Percentiles rank a stretch among this genome's conserved stretches.
Conservation (phyloP, 35 echinoderm and acorn worm species). For the Amphiura filiformis region DNA sequence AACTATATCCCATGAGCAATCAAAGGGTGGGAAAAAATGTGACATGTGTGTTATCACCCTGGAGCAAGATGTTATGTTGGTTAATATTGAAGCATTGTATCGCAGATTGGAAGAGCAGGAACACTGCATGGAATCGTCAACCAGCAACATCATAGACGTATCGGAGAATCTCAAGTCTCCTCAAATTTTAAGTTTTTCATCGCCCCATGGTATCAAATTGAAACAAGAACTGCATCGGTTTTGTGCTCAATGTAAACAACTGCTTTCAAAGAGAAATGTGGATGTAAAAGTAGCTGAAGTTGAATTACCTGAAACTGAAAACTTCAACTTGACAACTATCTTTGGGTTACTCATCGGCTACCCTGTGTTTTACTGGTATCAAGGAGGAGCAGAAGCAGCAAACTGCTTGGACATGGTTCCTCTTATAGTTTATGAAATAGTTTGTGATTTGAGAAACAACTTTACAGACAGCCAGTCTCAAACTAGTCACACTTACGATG, state of each 20-base stretch:
- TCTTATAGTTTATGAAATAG: conserved; percentile 47
- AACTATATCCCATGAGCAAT: no score
- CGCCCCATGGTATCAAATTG: background rate
- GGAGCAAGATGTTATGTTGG: conserved; percentile 1
- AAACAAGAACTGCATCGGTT: background rate
- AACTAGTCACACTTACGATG: background rate
- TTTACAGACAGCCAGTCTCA: no score
- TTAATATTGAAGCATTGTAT: background rate
- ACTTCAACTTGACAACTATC: conserved; percentile 59
- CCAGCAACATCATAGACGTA: background rate
- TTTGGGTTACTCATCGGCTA: conserved; percentile 80
- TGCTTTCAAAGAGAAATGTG: background rate
- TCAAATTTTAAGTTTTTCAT: background rate
- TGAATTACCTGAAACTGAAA: background rate
- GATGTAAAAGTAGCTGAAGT: background rate
- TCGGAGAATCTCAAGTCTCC: background rate
- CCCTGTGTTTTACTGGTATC: conserved; percentile 72
- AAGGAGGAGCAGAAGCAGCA: background rate
- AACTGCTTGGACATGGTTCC: conserved; percentile 65
- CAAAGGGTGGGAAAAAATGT: background rate
- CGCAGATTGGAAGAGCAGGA: background rate
- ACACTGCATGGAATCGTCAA: background rate
- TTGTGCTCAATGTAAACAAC: background rate
- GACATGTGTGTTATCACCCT: conserved; percentile 3
- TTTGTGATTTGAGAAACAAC: background rate